Conservation (phyloP, 37 sponge, comb jelly and placozoan species). For the Haliclona indistincta region DNA sequence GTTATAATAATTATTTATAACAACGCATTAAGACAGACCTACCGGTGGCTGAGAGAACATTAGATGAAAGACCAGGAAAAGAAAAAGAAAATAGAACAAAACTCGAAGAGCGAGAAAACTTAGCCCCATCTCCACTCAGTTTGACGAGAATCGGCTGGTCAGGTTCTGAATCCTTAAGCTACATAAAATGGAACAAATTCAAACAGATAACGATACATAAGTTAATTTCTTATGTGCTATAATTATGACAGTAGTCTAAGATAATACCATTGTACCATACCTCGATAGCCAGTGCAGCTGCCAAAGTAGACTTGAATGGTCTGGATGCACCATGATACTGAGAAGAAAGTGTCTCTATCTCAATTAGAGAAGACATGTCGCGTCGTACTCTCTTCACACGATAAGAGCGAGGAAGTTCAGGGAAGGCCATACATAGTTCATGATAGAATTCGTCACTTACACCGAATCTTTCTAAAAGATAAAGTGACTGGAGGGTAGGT, state of each 20-base stretch:
- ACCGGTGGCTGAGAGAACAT: conserved; percentile 16
- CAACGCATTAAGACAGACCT: not conserved
- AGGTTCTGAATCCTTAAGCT: not conserved
- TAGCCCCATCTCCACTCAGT: conserved; percentile 26
- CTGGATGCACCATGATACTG: not conserved
- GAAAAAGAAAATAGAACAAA: conserved; percentile 9
- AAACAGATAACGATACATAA: not conserved
- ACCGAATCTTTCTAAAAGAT: conserved; percentile 18
- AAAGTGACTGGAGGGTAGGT: too few relatives aligned
- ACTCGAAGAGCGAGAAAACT: conserved; percentile 9
- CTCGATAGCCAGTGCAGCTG: not conserved
- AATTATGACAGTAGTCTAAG: not conserved
- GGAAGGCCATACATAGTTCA: not conserved
- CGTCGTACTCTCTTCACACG: not conserved
- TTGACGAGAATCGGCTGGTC: not conserved
- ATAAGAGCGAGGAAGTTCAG: conserved; percentile 1
- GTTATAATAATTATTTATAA: too few relatives aligned
- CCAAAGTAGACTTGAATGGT: not conserved
- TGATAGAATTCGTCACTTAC: conserved; percentile 26
- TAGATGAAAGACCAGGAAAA: not conserved
- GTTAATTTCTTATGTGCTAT: not conserved
- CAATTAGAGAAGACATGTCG: not conserved
- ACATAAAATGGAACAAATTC: too few relatives aligned
- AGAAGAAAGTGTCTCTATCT: not conserved
- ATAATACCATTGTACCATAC: not conserved